Evolutionary conservation across 2,888 invertebrate species (phyloP), one percentile per base, ranked within the genome.

Genomic region (Phragmatobia fuliginosa): DNA sequence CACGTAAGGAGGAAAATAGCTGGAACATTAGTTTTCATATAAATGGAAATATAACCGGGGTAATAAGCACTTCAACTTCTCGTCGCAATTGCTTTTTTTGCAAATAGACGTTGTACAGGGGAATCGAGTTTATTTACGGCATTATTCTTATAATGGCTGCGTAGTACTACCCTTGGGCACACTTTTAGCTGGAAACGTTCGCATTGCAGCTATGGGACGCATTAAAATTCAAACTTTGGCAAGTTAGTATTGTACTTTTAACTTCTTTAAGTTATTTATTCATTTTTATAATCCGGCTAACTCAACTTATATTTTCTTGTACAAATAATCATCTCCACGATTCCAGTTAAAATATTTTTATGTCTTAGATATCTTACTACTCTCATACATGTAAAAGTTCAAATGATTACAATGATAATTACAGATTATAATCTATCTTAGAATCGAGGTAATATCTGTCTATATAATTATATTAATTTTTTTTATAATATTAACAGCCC

Each of bases 131-230:
- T 91, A 90, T 91, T 91, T 90, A 90, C 88, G 88, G 87, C 86
- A 88, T 92, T 90, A 88, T 90, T 90, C 87, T 89, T 91, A 89
- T 91, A 90, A 91, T 90, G 87, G 88, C 82, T 82, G 78, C 79
- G 79, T 86, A 87, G 89, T 83, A 83, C 78, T 82, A 83, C 94
- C 88, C 93, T 71, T 71, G 92, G 91, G 94, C 85, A 85, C 87
- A 88, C 86, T 93, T 92, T 85, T 83, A 87, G 85, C 87, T 85
- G 87, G 86, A 90, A 93, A 90, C 89, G 90, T 87, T 91, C 85
- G 83, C 90, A 94, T 92, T 91, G 91, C 85, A 88, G 90, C 91
- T 88, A 86, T 87, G 93, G 93, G 94, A 94, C 88, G 82, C 88
- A 92, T 93, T 90, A 91, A 90, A 92, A 90, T 91, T 91, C 91